Evolutionary conservation across 1,140 invertebrate genomes (phyloP), one percentile per base, ranked within the genome.

Genomic region (Bombus pyrosoma): DNA sequence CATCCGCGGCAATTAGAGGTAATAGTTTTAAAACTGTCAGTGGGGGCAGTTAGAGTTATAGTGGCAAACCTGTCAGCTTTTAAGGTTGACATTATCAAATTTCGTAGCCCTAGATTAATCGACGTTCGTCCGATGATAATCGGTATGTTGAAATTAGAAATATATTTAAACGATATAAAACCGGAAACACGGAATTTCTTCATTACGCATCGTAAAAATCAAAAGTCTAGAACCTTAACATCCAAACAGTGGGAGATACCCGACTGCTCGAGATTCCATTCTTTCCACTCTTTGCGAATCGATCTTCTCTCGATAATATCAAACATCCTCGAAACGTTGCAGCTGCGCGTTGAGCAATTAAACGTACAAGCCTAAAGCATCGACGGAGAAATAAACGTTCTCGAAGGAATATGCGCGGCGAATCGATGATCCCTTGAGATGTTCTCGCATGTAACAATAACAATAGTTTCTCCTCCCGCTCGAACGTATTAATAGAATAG

Each of bases 401-500:
- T 12, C 43, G 12, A 34, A 18, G n/a, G n/a, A n/a, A 37, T 59
- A 28, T 39, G 22, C 28, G 28, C 37, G 25, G 34, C 37, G 64
- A 79, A 79, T 79, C 64, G 47, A 79, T 53, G 47, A 68, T 28
- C 32, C 6, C 4, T 18, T 25, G 43, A 6, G 32, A 75, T 10
- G 22, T 53, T 41, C 22, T 18, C 28, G 28, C 15, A 3, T 22
- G 13, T 43, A 66, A 43, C 41, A 10, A 79, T 34, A n/a, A 15
- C 62, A 0, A 15, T n/a, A 15, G 18, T 22, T 53, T 53, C 47
- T 28, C 15, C 77, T n/a, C 1, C 41, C 25, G 13, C 22, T 37
- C 25, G 3, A 47, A 64, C 34, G 34, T 69, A 69, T 80, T 53
- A 80, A 80, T 80, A 69, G n/a, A n/a, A n/a, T n/a, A n/a, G n/a